These are phyloP conservation scores for Holacanthella duospinosa DNA, from an alignment of 2,888 invertebrate species.

Conservation along the genomic window DNA sequence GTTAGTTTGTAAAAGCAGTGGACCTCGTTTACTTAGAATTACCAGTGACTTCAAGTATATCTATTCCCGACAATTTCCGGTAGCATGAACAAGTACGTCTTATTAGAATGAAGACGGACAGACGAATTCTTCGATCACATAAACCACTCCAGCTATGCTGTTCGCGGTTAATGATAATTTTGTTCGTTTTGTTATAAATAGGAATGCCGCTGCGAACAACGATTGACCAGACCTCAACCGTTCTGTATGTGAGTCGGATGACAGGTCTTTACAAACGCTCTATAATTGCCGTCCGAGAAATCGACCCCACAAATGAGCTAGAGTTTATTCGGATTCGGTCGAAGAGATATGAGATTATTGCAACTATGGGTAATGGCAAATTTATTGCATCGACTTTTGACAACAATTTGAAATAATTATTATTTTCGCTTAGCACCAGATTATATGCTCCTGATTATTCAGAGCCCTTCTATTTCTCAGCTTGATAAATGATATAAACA, in stretches of 20 bases:
- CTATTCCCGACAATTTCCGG: too few species aligned
- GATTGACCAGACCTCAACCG: conserved; percentile 36
- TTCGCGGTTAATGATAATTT: too few species aligned
- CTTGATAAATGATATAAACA: too few species aligned
- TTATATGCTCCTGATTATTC: neutral
- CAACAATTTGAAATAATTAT: too few species aligned
- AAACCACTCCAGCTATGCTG: too few species aligned
- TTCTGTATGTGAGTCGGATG: conserved; percentile 23
- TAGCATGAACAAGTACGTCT: too few species aligned
- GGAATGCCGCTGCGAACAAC: conserved; percentile 33
- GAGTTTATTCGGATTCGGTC: conserved; percentile 30
- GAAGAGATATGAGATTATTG: conserved; percentile 30
- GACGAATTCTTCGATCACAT: neutral
- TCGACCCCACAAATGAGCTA: conserved; percentile 33
- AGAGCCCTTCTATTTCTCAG: too few species aligned
- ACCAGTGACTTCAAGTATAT: too few species aligned
- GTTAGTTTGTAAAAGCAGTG: too few species aligned
- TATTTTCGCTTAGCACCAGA: neutral
- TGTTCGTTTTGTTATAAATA: conserved; percentile 9
- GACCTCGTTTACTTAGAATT: too few species aligned
- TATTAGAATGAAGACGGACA: neutral
- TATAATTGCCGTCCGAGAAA: conserved; percentile 27
- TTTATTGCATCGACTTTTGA: too few species aligned
- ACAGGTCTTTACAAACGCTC: conserved; percentile 15
- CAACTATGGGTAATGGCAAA: conserved; percentile 13